phyloP scores from a whole-genome alignment of 2,797 vertebrate species.

The Rachycentron canadum region DNA sequence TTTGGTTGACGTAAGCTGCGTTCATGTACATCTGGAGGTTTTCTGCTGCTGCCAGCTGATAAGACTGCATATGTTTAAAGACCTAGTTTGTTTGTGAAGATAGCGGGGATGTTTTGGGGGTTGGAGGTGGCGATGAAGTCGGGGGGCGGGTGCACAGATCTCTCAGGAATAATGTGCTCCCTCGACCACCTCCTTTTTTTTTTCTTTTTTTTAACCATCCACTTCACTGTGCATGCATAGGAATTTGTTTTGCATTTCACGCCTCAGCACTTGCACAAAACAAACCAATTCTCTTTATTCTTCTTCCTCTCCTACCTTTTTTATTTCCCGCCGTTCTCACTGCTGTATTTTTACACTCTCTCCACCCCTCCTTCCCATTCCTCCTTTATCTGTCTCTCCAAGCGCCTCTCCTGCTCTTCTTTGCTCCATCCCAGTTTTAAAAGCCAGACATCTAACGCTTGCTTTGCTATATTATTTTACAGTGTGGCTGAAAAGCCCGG shows the following conservation, averaged over 20 bases:
- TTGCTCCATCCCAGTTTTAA: conserved; percentile 14
- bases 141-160: conserved; percentile 18
- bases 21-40: conserved; percentile 3
- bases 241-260: conserved; percentile 58
- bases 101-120: conserved; percentile 14
- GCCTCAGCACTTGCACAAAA: conserved; percentile 20
- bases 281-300: conserved; percentile 7
- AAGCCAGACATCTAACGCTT: conserved; percentile 34
- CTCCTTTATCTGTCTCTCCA: conserved; percentile 8
- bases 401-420: conserved; percentile 26
- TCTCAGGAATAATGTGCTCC: conserved; percentile 3
- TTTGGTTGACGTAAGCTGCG: background rate
- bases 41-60: conserved; percentile 32
- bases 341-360: conserved; percentile 29
- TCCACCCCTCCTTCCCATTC: background rate
- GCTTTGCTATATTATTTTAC: conserved; percentile 12
- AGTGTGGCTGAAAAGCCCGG: conserved; percentile 38
- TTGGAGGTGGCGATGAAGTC: background rate
- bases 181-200: background rate
- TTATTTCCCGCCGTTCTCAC: background rate
- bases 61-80: background rate
- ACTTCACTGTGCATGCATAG: conserved; percentile 14
- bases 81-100: conserved; percentile 26
- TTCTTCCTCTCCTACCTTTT: background rate
- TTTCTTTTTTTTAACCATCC: conserved; percentile 19